Conservation (phyloP, 2,113 vertebrate genomes). For the Psephotus haematonotus region DNA sequence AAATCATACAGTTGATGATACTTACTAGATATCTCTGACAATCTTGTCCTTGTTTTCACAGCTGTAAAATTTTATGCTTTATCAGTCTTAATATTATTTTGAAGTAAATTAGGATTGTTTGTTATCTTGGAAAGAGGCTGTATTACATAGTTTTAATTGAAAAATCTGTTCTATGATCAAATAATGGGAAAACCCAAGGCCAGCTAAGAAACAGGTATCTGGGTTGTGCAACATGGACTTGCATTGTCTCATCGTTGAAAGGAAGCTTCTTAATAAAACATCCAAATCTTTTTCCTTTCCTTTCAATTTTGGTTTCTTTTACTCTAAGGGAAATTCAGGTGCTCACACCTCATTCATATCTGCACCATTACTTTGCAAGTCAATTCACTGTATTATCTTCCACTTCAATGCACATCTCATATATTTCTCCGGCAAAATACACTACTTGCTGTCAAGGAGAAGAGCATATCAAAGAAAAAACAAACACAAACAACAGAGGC, state of each 20-base stretch:
- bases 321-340: not conserved
- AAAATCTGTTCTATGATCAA: not conserved
- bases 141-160: not conserved
- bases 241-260: not conserved
- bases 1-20: not conserved
- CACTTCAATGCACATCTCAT: conserved; percentile 26
- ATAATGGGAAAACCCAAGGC: not conserved
- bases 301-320: not conserved
- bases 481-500: not conserved
- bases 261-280: not conserved
- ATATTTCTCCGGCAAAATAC: conserved; percentile 12
- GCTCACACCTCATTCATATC: not conserved
- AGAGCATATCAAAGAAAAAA: not conserved
- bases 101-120: not conserved
- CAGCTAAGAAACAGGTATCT: not conserved
- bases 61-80: not conserved
- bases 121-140: not conserved
- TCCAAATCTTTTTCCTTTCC: not conserved
- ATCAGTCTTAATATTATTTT: not conserved
- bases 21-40: not conserved
- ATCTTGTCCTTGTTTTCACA: not conserved
- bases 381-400: conserved; percentile 50
- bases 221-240: not conserved
- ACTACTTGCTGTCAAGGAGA: not conserved
- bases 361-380: not conserved